Base-by-base conservation (phyloP, 2,797 vertebrate species). In the Dendrocincla tyrannina region DNA sequence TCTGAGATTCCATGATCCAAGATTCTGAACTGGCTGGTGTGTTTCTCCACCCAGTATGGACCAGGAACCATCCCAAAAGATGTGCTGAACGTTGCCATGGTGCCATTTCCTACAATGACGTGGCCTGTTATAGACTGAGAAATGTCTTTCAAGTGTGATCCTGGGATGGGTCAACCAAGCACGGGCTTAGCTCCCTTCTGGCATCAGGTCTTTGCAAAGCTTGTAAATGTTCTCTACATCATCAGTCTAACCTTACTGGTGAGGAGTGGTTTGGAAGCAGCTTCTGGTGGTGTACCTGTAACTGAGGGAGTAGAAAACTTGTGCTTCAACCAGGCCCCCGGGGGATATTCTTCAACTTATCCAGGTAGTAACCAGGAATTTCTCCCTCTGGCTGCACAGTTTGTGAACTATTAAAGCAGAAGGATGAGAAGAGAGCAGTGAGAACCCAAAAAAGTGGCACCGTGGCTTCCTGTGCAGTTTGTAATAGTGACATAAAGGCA, bases 71-170 rank as follows among this genome's bases (percentile, higher is more conserved):
- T 46, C 30, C 17, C 44, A 80, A 44, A 67, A 78, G 33, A 17
- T 10, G 7, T 32, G 66, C 0, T 33, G 23, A 27, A 33, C 30
- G 18, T 30, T 41, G 58, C 25, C 47, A 10, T 1, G 28, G 17
- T 20, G 58, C 3, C 2, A 24, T 18, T 92, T 32, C 23, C 41
- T 30, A 3, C 17, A 15, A 62, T 1, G 2, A 32, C 1, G 0
- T 2, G 75, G 17, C 11, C 44, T 39, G 0, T 22, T 33, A 2
- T 0, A 49, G 50, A 33, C 2, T 1, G 0, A 75, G 32, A 60
- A 55, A 37, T 14, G 2, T 30, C 52, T 64, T 78, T 41, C 74
- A 41, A 70, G 32, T n/a, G 62, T 63, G 22, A 64, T 18, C 13
- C 37, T 64, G 37, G 25, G 25, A 56, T 11, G 35, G 22, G 24